Evolutionary conservation across 2,888 invertebrate genomes (phyloP).

Genomic region (Dicranocentrus wangi): DNA sequence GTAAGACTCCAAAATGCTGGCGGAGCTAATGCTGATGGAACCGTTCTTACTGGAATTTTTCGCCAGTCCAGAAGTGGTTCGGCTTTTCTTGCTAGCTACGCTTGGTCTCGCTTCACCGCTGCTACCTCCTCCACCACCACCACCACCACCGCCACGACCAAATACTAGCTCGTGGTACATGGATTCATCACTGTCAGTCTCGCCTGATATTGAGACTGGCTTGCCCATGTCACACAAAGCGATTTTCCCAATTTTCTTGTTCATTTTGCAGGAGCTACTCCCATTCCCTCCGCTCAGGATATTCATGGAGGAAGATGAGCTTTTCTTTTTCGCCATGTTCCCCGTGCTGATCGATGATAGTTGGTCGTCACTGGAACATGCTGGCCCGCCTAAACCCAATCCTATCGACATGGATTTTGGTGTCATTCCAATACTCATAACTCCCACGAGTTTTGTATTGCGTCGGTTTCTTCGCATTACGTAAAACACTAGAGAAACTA

Average conservation of each 20-base stretch:
- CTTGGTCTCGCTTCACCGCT: slow-evolving; percentile 59
- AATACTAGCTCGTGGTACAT: slow-evolving; percentile 72
- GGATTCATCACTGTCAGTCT: slow-evolving; percentile 73
- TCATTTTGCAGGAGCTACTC: slow-evolving; percentile 52
- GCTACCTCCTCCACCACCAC: slow-evolving; percentile 36
- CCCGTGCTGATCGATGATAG: slow-evolving; percentile 55
- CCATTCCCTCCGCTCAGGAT: slow-evolving; percentile 50
- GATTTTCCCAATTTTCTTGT: slow-evolving; percentile 70
- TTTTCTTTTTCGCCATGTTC: slow-evolving; percentile 51
- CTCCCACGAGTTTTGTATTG: slow-evolving; percentile 77
- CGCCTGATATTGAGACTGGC: slow-evolving; percentile 71
- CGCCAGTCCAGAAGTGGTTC: slow-evolving; percentile 58
- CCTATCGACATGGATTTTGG: slow-evolving; percentile 72
- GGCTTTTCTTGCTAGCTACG: slow-evolving; percentile 57
- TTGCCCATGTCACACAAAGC: slow-evolving; percentile 72
- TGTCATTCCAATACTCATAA: slow-evolving; percentile 72
- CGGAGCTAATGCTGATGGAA: slow-evolving; percentile 64
- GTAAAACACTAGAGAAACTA: slow-evolving; percentile 80
- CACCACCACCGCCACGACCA: slow-evolving; percentile 48
- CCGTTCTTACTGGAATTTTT: slow-evolving; percentile 60
- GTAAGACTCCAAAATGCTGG: slow-evolving; percentile 60
- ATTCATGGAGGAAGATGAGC: slow-evolving; percentile 56
- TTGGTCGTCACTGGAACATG: slow-evolving; percentile 61
- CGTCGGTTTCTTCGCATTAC: slow-evolving; percentile 81
- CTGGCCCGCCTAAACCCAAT: slow-evolving; percentile 64